Evolutionary conservation across 2,888 invertebrate genomes (phyloP), one percentile per base, ranked within the genome.

Genomic region (Metopia argyrocephala): DNA sequence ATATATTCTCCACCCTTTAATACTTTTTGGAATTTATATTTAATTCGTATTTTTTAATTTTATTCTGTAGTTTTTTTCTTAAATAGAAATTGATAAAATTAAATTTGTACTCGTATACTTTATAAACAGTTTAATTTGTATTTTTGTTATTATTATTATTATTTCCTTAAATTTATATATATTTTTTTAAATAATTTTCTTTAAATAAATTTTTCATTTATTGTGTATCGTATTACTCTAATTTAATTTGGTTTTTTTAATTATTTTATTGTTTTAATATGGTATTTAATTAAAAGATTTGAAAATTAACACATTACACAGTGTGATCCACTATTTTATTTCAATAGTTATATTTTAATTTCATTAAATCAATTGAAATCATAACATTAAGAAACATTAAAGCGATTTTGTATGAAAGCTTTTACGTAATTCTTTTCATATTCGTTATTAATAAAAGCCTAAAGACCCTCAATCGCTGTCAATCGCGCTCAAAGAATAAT

Each of bases 141-240:
- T 57, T 20, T 28, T 27, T 12, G 65, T 65, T 75, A 66, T 46
- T 45, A 12, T 68, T 46, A 52, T 6, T 50, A 23, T 61, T n/a
- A n/a, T n/a, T n/a, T n/a, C 38, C 15, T 38, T 38, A 38, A 1
- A 12, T 38, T 38, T 15, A 12, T n/a, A 48, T 69, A 50, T 28
- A 54, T n/a, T 59, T 59, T 66, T 71, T 31, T 3, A 52, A n/a
- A 15, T 74, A 21, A 48, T 74, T 54, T 38, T 28, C n/a, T 46
- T 54, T 50, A 18, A 66, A 74, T 74, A 74, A 65, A 74, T 9
- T 59, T 75, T 75, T 75, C 27, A 21, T 75, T 75, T 65, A 20
- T 31, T 38, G 15, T n/a, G 7, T 57, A 31, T 21, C 20, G 5
- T 38, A 59, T 66, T 2, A 38, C 9, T 38, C 38, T 38, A 38